These are phyloP conservation scores for Ormyrus labotus DNA, from an alignment of 2,888 invertebrate species.

Conservation along the genomic window DNA sequence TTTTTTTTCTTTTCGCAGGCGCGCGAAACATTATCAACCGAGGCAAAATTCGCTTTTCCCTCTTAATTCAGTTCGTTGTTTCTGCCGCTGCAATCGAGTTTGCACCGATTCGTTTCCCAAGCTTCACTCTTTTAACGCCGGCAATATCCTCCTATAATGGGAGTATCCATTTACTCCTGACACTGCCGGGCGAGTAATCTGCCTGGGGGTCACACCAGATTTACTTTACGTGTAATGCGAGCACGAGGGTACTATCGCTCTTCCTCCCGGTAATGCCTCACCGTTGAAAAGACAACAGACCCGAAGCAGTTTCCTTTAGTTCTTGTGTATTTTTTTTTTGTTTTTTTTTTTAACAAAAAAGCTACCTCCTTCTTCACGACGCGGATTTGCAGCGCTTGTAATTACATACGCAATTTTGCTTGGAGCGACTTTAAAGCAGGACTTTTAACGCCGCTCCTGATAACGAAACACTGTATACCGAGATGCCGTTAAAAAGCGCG, in stretches of 20 bases:
- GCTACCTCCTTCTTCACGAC: no score
- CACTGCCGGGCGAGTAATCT: slow-evolving; percentile 6
- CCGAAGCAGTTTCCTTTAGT: no score
- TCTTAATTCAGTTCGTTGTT: neutral
- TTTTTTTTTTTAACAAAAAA: no score
- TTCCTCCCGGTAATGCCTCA: slow-evolving; percentile 14
- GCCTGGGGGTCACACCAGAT: neutral
- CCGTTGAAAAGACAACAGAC: neutral
- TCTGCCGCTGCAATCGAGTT: neutral
- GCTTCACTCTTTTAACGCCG: slow-evolving; percentile 26
- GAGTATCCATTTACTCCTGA: slow-evolving; percentile 28
- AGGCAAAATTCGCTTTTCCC: neutral
- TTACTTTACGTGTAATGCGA: neutral
- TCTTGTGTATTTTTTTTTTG: no score
- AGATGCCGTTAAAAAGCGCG: no score
- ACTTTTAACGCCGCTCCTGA: no score
- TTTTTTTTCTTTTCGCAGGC: no score
- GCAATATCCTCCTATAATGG: slow-evolving; percentile 27
- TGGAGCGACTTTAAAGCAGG: no score
- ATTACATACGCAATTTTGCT: no score
- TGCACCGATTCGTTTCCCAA: neutral
- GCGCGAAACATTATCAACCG: no score
- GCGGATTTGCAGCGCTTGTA: no score
- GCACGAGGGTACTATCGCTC: neutral
- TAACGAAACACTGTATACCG: no score